Evolutionary conservation across 2,113 vertebrate genomes (phyloP).

Genomic region (Malurus melanocephalus): DNA sequence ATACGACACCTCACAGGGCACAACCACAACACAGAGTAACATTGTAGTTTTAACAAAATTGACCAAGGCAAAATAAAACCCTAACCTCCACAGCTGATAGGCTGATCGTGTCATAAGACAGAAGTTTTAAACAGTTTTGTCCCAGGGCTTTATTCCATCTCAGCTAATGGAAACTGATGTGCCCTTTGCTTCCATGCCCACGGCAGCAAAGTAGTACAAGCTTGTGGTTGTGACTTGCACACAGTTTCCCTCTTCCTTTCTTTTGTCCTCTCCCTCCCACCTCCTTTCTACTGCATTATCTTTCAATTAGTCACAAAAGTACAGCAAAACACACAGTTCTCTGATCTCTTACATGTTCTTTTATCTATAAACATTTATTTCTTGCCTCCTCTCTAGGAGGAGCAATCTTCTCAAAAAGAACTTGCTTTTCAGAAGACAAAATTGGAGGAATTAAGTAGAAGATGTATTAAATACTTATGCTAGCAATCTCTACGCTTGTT

Average conservation of each 20-base stretch:
- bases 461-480: not conserved
- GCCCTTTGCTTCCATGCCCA: not conserved
- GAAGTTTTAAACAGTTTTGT: not conserved
- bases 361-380: not conserved
- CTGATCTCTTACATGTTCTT: not conserved
- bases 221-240: not conserved
- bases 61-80: not conserved
- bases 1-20: fast-evolving
- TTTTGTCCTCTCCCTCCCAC: not conserved
- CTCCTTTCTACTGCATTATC: not conserved
- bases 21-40: not conserved
- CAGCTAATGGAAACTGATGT: not conserved
- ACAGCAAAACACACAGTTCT: not conserved
- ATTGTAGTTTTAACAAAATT: not conserved
- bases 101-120: not conserved
- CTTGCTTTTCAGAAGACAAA: not conserved
- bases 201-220: not conserved
- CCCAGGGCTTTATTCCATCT: not conserved
- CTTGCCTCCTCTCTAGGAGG: not conserved
- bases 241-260: not conserved
- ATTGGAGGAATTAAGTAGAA: not conserved
- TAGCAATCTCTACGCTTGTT: not conserved
- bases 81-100: not conserved
- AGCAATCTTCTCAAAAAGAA: not conserved
- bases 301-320: not conserved